A percentile compares a stretch with the other conserved stretches of the same genome.
phyloP scores from a whole-genome alignment of 1,140 invertebrate species.

The Scaptodrosophila lebanonensis region DNA sequence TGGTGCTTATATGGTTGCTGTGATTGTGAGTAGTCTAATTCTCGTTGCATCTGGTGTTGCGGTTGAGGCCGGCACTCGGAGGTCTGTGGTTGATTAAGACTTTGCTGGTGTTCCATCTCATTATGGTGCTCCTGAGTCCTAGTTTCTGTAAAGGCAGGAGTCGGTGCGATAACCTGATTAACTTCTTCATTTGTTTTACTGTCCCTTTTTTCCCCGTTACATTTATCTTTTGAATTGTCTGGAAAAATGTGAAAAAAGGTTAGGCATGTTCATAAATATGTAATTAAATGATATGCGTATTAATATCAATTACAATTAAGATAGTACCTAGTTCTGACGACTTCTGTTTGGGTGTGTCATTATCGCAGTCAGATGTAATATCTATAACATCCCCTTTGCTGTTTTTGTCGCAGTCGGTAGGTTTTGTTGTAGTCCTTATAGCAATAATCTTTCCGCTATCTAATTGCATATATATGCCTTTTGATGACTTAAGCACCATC shows the following conservation, averaged over 20 bases:
- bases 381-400: slow-evolving; percentile 69
- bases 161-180: no score
- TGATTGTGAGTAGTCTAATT: slow-evolving; percentile 10
- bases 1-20: slow-evolving; percentile 46
- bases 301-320: background rate
- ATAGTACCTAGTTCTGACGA: slow-evolving; percentile 44
- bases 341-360: slow-evolving; percentile 45
- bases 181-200: no score
- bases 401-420: slow-evolving; percentile 38
- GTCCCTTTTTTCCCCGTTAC: no score
- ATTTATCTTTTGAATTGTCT: no score
- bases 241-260: no score
- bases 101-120: no score
- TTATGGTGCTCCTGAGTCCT: no score
- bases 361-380: slow-evolving; percentile 67
- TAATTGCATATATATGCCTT: slow-evolving; percentile 96
- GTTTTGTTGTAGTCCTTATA: slow-evolving; percentile 79
- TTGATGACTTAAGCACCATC: slow-evolving; percentile 94
- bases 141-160: no score
- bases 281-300: background rate
- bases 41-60: background rate
- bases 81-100: slow-evolving; percentile 15
- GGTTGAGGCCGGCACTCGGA: background rate
- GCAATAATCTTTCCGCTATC: slow-evolving; percentile 97
- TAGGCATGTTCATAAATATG: slow-evolving; percentile 34